Evolutionary conservation across 2,797 vertebrate species (phyloP).

Genomic region (Xenops minutus): DNA sequence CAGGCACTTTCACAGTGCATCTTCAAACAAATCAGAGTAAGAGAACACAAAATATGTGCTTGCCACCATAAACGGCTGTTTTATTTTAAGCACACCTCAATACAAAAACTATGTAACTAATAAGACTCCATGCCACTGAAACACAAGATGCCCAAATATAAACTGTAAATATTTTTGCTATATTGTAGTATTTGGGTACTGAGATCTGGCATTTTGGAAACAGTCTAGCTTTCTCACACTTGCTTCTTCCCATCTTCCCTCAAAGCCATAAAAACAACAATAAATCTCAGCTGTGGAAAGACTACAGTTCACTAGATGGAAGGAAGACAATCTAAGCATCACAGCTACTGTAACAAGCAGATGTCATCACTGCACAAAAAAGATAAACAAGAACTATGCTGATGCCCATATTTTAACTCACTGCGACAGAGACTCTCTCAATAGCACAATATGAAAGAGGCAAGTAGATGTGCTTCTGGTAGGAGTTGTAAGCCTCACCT

Average conservation of each 20-base stretch:
- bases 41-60: neutral
- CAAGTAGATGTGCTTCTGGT: neutral
- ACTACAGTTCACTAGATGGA: neutral
- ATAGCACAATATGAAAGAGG: neutral
- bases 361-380: neutral
- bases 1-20: neutral
- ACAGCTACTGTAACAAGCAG: neutral
- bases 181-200: neutral
- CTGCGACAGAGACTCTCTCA: neutral
- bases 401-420: neutral
- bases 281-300: neutral
- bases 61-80: neutral
- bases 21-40: neutral
- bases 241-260: neutral
- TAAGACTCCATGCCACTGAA: neutral
- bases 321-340: neutral
- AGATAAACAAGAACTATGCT: neutral
- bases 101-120: neutral
- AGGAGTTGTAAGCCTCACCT: neutral
- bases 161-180: neutral
- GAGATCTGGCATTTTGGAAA: neutral
- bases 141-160: neutral
- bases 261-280: neutral
- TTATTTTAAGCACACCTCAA: neutral
- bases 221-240: neutral